A percentile compares a stretch with the other conserved stretches of the same genome.
Evolutionary conservation across 2,797 vertebrate species (phyloP).

Genomic region (Pampus argenteus): DNA sequence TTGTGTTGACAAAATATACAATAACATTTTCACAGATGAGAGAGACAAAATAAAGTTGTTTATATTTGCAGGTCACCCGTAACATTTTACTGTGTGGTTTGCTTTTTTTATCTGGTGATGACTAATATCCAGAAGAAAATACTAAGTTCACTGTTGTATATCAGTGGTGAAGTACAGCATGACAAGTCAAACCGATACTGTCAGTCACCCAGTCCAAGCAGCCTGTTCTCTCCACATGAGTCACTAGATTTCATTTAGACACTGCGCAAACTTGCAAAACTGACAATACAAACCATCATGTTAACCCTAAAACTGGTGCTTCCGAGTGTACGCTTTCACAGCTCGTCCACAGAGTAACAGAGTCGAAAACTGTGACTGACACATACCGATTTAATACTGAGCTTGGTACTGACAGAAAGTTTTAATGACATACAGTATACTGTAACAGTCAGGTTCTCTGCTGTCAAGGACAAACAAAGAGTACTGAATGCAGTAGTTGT

Average conservation of each 20-base stretch:
- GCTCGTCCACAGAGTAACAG: conserved; percentile 10
- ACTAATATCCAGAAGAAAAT: conserved; percentile 70
- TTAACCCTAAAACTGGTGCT: conserved; percentile 33
- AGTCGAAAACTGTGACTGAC: conserved; percentile 5
- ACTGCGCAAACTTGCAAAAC: conserved; percentile 49
- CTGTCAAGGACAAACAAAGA: conserved; percentile 29
- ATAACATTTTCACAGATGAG: conserved; percentile 36
- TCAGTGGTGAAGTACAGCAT: conserved; percentile 45
- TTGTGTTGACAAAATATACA: conserved; percentile 27
- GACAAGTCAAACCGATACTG: conserved; percentile 76
- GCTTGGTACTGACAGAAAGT: conserved; percentile 19
- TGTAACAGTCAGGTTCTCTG: conserved; percentile 22
- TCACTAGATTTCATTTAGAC: conserved; percentile 77
- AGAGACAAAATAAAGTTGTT: conserved; percentile 34
- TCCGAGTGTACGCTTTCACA: conserved; percentile 7
- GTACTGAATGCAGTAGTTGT: neutral
- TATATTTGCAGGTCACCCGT: conserved; percentile 52
- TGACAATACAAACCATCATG: conserved; percentile 57
- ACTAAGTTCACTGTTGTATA: conserved; percentile 67
- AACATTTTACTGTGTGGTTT: conserved; percentile 40
- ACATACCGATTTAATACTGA: neutral
- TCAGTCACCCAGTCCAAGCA: conserved; percentile 66
- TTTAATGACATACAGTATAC: conserved; percentile 28
- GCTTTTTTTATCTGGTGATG: conserved; percentile 50
- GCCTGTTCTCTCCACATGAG: conserved; percentile 76